A percentile compares a stretch with the other conserved stretches of the same genome.
These are phyloP conservation scores for Polymixis lichenea DNA, from an alignment of 2,888 invertebrate genomes.

Conservation along the genomic window DNA sequence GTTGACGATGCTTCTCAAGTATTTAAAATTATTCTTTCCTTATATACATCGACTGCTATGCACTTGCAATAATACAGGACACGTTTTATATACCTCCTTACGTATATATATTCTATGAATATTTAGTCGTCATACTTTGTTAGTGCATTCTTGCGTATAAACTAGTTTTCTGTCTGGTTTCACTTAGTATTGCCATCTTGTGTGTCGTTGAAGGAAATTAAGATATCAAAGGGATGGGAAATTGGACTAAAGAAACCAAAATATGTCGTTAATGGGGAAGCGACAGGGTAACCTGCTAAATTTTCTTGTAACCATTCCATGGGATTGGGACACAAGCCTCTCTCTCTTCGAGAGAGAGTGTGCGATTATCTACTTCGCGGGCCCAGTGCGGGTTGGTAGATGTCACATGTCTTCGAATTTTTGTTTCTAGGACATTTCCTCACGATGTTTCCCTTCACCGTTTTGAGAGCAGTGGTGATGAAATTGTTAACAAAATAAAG, in stretches of 20 bases:
- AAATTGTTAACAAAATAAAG: no score
- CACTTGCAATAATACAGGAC: slow-evolving; percentile 13
- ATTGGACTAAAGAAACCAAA: not conserved
- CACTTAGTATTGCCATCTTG: not conserved
- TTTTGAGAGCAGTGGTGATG: no score
- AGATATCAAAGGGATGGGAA: not conserved
- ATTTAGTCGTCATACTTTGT: slow-evolving; percentile 32
- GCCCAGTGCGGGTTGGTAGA: no score
- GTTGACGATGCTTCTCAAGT: slow-evolving; percentile 32
- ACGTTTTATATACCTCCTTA: slow-evolving; percentile 37
- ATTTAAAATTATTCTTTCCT: slow-evolving; percentile 53
- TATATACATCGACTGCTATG: slow-evolving; percentile 18
- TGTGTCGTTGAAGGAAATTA: not conserved
- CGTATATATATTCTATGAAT: slow-evolving; percentile 13
- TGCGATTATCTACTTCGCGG: no score
- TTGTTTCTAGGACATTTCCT: no score
- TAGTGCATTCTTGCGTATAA: slow-evolving; percentile 9
- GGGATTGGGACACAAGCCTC: no score
- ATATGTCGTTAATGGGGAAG: no score
- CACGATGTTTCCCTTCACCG: no score
- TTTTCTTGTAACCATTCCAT: no score
- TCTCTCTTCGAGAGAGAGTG: no score
- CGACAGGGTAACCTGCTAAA: no score
- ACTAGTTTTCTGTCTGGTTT: slow-evolving; percentile 17
- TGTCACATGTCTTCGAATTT: no score